Conservation (phyloP, 35 echinoderm and acorn worm species). For the Eucidaris tribuloides region DNA sequence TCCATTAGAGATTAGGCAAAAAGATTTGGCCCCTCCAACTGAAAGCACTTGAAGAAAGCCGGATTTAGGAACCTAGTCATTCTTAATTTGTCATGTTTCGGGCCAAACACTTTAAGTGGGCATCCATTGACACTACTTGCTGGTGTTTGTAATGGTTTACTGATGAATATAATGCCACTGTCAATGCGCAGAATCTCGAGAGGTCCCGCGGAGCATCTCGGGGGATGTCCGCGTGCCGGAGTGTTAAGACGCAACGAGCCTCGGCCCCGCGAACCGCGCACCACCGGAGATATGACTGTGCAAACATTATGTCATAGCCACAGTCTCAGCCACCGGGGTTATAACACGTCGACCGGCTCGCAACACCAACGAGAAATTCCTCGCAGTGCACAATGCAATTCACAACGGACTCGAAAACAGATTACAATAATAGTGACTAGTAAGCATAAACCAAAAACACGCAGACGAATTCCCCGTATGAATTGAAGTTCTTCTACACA, state of each 20-base stretch:
- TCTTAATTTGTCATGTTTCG: constrained; percentile 11
- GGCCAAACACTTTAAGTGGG: constrained; percentile 13
- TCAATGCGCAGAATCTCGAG: background rate
- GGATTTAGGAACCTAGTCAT: background rate
- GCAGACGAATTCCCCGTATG: background rate
- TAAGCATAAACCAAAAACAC: constrained; percentile 29
- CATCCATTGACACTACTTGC: background rate
- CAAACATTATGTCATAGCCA: constrained; percentile 31
- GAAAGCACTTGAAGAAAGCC: constrained; percentile 20
- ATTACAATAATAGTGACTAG: constrained; percentile 15
- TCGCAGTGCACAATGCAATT: background rate
- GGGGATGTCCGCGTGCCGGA: background rate
- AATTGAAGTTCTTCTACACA: background rate
- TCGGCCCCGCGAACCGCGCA: no score
- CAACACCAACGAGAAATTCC: constrained; percentile 10
- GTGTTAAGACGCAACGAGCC: background rate
- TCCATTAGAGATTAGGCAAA: constrained; percentile 16
- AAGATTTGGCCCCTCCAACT: background rate
- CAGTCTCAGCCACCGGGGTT: background rate
- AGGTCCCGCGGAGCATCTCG: background rate
- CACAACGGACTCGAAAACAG: constrained; percentile 26
- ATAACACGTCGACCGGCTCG: background rate
- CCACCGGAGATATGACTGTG: constrained; percentile 19
- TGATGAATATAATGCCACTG: background rate
- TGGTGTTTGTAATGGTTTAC: background rate